Base-by-base conservation (phyloP, 2,113 vertebrate species). In the Malurus cyaneus region DNA sequence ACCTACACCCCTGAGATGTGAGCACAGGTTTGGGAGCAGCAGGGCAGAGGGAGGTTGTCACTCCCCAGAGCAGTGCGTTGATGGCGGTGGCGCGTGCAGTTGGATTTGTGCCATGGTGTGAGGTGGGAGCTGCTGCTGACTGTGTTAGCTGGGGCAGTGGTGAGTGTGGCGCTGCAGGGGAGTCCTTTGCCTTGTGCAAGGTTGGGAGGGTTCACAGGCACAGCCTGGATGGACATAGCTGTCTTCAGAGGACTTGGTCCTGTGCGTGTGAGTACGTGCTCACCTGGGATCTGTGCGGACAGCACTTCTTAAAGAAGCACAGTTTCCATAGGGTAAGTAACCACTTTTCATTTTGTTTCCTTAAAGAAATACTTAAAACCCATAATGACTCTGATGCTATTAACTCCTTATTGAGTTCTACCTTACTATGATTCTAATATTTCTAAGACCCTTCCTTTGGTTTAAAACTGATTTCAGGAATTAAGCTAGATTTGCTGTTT, bases 301-400 rank as follows among this genome's bases (percentile, higher is more conserved):
- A 89, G 80, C 93, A 84, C 87, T 86, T 81, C 85, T 81, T 91
- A 95, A 92, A 78, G 87, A 89, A 67, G 92, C 81, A 25, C 76
- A 44, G 29, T 92, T 88, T 64, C 81, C 29, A 0, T 78, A 96
- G 87, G 94, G 96, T 96, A 96, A 96, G 94, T 95, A 96, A 94
- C 70, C 0, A 0, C 67, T 95, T 96, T 90, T 89, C 21, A 4
- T 94, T 95, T 93, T 86, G 64, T 91, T 94, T 93, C 47, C n/a
- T 53, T 86, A 54, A 89, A 93, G 24, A 93, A 89, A 31, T 73
- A 62, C 20, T 78, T 88, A 12, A 92, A 94, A 28, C n/a, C 32
- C 36, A 36, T 2, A 1, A 44, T 88, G 47, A 50, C 42, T 54
- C 23, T 88, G 69, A 59, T 86, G 9, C 39, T 26, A 14, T 52